Base-by-base conservation (phyloP, 2,888 invertebrate genomes). In the Drosophila helvetica region DNA sequence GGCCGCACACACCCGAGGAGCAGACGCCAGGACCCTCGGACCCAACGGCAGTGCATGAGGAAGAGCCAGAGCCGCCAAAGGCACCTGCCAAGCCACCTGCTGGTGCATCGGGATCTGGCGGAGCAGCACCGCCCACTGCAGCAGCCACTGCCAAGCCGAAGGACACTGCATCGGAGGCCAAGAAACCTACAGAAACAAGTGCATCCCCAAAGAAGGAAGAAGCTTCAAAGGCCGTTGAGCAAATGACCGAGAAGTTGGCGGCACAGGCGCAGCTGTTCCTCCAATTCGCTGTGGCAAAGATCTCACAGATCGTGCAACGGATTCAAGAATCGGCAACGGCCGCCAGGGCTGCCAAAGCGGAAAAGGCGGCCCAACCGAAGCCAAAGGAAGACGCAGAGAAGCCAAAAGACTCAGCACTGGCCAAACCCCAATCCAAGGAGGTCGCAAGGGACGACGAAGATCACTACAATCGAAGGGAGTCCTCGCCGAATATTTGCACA, bases 1-100 rank as follows among this genome's bases (percentile, higher is more conserved):
- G 96, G 96, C 98, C 98, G 0, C 97, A 98, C 90, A 92, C 80
- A 4, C 92, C 93, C 0, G 95, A 96, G 22, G 95, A 94, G 45
- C 96, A 96, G 90, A 91, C 7, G 17, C 83, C 79, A 0, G 86
- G 88, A 0, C 79, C 86, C 0, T 9, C 53, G 0, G 66, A 59
- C 42, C 72, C 62, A 25, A 59, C 59, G n/a, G 62, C 63, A 9
- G 17, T n/a, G 7, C 57, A 55, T 2, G 58, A 66, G 0, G 65
- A 67, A 2, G 38, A 30, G 0, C 22, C 7, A 0, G 59, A 75
- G 9, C 59, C 61, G 8, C 17, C 59, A 1, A 38, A 51, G 8
- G 57, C 70, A 7, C 46, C 68, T 0, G 33, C 43, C 1, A 66
- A 67, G 18, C 19, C 85, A 3, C 18, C 65, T 4, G 6, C 54